Percentiles rank a stretch among this genome's conserved stretches.
Evolutionary conservation across 1,140 invertebrate genomes (phyloP).

Genomic region (Agrypnia vestita): DNA sequence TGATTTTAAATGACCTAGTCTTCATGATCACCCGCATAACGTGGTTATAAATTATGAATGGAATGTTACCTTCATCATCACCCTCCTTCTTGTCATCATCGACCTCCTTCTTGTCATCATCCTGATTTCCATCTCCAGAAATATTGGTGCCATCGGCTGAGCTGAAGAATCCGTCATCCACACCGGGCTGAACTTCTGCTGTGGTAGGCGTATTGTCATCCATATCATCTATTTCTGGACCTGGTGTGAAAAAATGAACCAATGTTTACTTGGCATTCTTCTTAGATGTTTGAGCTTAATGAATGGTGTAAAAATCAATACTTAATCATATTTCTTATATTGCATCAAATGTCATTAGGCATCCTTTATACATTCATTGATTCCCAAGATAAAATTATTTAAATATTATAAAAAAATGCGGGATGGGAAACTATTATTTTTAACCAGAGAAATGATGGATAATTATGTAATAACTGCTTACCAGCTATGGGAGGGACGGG

Average conservation of each 20-base stretch:
- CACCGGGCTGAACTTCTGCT: constrained; percentile 63
- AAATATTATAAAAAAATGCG: too few species aligned
- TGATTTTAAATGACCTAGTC: too few species aligned
- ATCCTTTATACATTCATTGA: too few species aligned
- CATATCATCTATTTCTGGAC: constrained; percentile 55
- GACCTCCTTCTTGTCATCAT: not conserved
- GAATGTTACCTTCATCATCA: not conserved
- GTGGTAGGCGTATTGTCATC: constrained; percentile 44
- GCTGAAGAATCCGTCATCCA: constrained; percentile 73
- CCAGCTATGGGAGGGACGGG: constrained; percentile 54
- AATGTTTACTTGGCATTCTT: too few species aligned
- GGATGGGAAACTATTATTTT: too few species aligned
- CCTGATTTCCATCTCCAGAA: constrained; percentile 8
- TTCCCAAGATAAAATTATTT: too few species aligned
- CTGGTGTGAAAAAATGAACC: not conserved
- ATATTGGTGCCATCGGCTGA: constrained; percentile 19
- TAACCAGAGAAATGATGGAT: too few species aligned
- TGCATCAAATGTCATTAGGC: too few species aligned
- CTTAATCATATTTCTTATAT: too few species aligned
- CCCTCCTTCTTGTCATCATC: constrained; percentile 14
- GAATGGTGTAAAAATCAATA: too few species aligned
- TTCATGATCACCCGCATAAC: too few species aligned
- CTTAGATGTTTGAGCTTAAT: too few species aligned
- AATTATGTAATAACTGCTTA: not conserved
- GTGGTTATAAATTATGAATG: constrained; percentile 9